A percentile compares a stretch with the other conserved stretches of the same genome.
Conservation (phyloP, 37 sponge, comb jelly and placozoan genomes). For the Geodia barretti region DNA sequence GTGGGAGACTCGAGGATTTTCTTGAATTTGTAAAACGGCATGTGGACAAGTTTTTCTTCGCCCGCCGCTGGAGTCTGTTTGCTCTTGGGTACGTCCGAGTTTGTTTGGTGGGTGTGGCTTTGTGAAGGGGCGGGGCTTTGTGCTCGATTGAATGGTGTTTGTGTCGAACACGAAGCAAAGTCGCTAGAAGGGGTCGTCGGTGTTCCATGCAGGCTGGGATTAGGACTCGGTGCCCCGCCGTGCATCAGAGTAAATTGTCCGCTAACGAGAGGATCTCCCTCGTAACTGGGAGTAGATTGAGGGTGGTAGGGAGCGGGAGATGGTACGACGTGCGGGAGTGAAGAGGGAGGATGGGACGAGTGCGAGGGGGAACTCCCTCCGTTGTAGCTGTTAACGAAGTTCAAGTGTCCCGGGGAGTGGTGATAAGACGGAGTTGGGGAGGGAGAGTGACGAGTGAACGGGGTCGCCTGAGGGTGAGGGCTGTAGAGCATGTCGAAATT, state of each 20-base stretch:
- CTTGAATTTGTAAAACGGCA: conserved; percentile 75
- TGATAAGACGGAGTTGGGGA: background rate
- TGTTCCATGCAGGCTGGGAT: background rate
- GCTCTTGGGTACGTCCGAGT: background rate
- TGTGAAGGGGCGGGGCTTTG: conserved; percentile 1
- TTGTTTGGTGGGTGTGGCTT: background rate
- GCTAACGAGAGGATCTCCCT: background rate
- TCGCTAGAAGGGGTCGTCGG: no score
- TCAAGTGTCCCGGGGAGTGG: background rate
- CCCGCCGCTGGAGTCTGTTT: background rate
- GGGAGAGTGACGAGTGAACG: background rate
- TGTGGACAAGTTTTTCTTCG: conserved; percentile 41
- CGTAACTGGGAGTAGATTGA: background rate
- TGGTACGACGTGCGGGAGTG: background rate
- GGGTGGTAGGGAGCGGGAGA: background rate
- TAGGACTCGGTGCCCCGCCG: background rate
- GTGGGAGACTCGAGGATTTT: conserved; percentile 38
- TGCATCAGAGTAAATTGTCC: background rate
- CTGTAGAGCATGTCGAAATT: background rate
- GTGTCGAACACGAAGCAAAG: background rate
- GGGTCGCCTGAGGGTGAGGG: background rate
- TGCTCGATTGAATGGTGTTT: background rate
- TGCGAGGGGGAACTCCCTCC: background rate
- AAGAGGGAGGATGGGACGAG: background rate
- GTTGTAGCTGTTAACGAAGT: background rate